Percentiles rank a stretch among this genome's conserved stretches.
Evolutionary conservation across 2,113 vertebrate species (phyloP).

Genomic region (Oryzias celebensis): DNA sequence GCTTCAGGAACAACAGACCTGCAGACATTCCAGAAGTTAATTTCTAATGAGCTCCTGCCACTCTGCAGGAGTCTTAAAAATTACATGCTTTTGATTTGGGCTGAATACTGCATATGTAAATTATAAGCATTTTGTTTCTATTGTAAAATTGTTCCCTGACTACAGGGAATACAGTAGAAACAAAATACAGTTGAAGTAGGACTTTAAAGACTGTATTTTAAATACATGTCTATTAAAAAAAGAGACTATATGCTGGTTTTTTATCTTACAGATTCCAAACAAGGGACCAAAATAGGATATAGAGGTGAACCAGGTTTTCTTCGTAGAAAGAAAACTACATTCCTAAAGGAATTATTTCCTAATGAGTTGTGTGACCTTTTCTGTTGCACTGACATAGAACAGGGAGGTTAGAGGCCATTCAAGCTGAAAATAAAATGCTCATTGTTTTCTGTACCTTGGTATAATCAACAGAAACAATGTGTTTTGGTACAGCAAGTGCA

Average conservation of each 20-base stretch:
- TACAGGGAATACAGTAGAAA: too few species aligned
- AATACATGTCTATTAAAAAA: slow-evolving; percentile 16
- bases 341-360: slow-evolving; percentile 49
- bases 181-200: too few species aligned
- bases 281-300: slow-evolving; percentile 32
- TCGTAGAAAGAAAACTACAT: slow-evolving; percentile 51
- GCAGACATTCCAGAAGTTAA: too few species aligned
- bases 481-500: too few species aligned
- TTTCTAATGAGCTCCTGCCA: too few species aligned
- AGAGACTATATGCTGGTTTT: slow-evolving; percentile 33
- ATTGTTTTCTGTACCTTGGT: not conserved
- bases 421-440: not conserved
- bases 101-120: too few species aligned
- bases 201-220: too few species aligned
- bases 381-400: slow-evolving; percentile 6
- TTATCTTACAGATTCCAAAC: slow-evolving; percentile 37
- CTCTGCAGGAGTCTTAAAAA: too few species aligned
- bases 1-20: too few species aligned
- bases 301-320: slow-evolving; percentile 30
- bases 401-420: slow-evolving; percentile 30
- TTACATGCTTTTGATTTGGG: too few species aligned
- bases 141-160: too few species aligned
- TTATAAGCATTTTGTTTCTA: too few species aligned
- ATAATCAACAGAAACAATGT: not conserved
- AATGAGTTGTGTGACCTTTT: slow-evolving; percentile 51